Percentiles rank a stretch among this genome's conserved stretches.
phyloP scores from a whole-genome alignment of 2,888 invertebrate genomes.

The Lottia scabra region DNA sequence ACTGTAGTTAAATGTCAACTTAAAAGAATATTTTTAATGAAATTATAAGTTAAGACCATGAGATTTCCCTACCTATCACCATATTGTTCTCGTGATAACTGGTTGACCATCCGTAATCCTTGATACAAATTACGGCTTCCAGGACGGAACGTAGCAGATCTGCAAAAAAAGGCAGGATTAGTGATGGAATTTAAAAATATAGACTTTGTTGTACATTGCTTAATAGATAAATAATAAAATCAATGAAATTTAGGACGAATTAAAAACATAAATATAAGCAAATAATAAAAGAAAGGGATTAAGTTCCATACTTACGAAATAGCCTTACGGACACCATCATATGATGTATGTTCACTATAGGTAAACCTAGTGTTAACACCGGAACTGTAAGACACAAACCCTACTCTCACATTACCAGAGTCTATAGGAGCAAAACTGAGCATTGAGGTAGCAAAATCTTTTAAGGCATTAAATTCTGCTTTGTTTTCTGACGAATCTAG shows the following conservation, averaged over 20 bases:
- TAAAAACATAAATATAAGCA: not conserved
- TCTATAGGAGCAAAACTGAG: constrained; percentile 43
- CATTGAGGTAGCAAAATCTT: constrained; percentile 38
- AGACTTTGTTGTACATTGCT: too few relatives aligned
- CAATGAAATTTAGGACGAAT: not conserved
- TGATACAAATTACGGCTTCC: constrained; percentile 21
- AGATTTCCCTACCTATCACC: constrained; percentile 37
- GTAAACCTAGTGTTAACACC: constrained; percentile 55
- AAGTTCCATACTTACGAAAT: too few relatives aligned
- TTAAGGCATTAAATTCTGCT: constrained; percentile 27
- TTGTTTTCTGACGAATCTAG: constrained; percentile 42
- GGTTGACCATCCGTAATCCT: constrained; percentile 28
- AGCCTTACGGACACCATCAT: too few relatives aligned
- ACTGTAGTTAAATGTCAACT: too few relatives aligned
- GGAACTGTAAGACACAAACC: constrained; percentile 63
- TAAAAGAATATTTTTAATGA: too few relatives aligned
- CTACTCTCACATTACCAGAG: constrained; percentile 52
- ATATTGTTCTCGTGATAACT: constrained; percentile 35
- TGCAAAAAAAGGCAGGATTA: not conserved
- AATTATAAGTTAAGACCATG: too few relatives aligned
- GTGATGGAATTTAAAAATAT: too few relatives aligned
- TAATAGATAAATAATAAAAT: too few relatives aligned
- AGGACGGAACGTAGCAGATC: constrained; percentile 12
- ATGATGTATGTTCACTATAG: not conserved
- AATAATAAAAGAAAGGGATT: not conserved